These are phyloP conservation scores for Luperina nickerlii DNA, from an alignment of 2,888 invertebrate genomes.

Conservation along the genomic window DNA sequence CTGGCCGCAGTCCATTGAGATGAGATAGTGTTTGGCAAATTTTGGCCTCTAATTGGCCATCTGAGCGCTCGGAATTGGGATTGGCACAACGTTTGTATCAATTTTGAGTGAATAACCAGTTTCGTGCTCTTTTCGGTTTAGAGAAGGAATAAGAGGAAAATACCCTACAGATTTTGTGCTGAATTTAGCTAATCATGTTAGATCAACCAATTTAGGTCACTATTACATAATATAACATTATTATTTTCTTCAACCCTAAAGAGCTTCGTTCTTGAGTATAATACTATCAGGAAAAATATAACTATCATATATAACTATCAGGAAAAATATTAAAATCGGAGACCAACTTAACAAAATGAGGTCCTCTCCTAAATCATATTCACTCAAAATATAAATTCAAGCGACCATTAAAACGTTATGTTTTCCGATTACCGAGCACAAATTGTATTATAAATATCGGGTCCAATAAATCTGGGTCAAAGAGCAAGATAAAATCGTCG, in stretches of 20 bases:
- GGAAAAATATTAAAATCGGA: neutral
- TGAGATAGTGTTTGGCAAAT: slow-evolving; percentile 58
- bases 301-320: too few species aligned
- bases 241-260: neutral
- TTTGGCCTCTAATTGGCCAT: slow-evolving; percentile 55
- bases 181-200: too few species aligned
- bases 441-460: slow-evolving; percentile 34
- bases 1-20: slow-evolving; percentile 58
- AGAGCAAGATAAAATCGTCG: slow-evolving; percentile 75
- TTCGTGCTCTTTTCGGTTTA: neutral
- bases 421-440: slow-evolving; percentile 29
- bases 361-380: neutral
- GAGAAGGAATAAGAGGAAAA: neutral
- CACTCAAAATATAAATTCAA: slow-evolving; percentile 17
- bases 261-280: neutral
- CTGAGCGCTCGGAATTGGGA: slow-evolving; percentile 32
- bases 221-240: neutral
- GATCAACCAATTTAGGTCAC: neutral
- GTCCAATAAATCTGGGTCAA: slow-evolving; percentile 70
- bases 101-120: slow-evolving; percentile 30
- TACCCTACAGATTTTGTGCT: neutral
- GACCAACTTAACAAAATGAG: neutral
- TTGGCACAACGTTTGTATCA: slow-evolving; percentile 36
- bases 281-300: neutral
- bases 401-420: slow-evolving; percentile 28